Conservation (phyloP, 1,140 invertebrate species). For the Bombus haemorrhoidalis region DNA sequence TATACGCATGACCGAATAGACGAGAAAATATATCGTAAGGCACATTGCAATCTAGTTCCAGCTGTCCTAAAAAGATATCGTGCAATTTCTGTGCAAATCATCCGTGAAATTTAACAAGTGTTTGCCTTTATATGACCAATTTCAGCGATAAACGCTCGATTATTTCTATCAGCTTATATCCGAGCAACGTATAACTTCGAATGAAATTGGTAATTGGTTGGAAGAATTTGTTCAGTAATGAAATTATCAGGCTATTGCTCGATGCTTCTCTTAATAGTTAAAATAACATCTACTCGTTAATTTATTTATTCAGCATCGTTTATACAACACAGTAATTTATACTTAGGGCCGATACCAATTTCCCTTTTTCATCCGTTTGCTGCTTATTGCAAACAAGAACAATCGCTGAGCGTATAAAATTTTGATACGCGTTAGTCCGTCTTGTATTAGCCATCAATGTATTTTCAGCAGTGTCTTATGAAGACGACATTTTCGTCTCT, state of each 20-base stretch:
- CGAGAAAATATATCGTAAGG: background rate
- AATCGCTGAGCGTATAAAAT: conserved; percentile 15
- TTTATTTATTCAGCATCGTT: conserved; percentile 19
- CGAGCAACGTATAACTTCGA: background rate
- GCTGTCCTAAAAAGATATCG: conserved; percentile 10
- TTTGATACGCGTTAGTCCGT: background rate
- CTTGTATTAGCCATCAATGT: conserved; percentile 34
- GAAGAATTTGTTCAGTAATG: background rate
- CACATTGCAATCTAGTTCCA: background rate
- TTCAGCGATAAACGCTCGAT: background rate
- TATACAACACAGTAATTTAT: conserved; percentile 17
- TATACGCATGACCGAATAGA: conserved; percentile 12
- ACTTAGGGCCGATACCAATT: conserved; percentile 7
- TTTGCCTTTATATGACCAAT: background rate
- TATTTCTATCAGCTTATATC: conserved; percentile 22
- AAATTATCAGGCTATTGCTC: background rate
- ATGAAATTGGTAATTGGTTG: background rate
- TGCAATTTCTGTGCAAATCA: conserved; percentile 23
- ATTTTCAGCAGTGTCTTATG: conserved; percentile 40
- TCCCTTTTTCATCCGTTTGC: conserved; percentile 16
- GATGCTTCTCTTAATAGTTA: no score
- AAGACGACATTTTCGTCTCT: conserved; percentile 20
- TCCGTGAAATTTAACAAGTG: conserved; percentile 30
- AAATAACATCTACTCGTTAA: background rate
- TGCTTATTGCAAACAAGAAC: conserved; percentile 10